Conservation (phyloP, 2,797 vertebrate species). For the Emys orbicularis region DNA sequence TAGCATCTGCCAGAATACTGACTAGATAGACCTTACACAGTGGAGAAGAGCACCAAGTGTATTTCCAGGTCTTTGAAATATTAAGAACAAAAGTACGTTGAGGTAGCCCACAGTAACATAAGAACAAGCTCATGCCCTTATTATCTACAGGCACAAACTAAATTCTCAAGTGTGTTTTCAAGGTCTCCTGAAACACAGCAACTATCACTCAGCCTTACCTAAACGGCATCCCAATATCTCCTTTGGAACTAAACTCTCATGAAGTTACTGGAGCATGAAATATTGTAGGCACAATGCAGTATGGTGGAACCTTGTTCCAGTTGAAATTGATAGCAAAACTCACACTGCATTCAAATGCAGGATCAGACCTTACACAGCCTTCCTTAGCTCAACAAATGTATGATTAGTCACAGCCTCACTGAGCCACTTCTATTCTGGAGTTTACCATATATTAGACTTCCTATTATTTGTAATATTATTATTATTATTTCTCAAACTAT, state of each 20-base stretch:
- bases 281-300: background rate
- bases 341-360: background rate
- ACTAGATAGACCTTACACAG: background rate
- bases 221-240: background rate
- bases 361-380: background rate
- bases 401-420: background rate
- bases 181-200: background rate
- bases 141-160: background rate
- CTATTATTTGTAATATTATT: background rate
- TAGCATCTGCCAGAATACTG: background rate
- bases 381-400: background rate
- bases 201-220: background rate
- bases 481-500: background rate
- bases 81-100: background rate
- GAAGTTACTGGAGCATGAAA: rapidly evolving
- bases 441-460: background rate
- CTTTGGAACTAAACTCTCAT: background rate
- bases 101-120: background rate
- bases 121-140: background rate
- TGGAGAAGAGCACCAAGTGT: background rate
- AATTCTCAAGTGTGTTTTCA: background rate
- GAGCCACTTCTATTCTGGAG: background rate
- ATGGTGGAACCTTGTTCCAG: background rate
- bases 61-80: background rate
- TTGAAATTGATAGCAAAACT: background rate